Base-by-base conservation (phyloP, 2,797 vertebrate genomes). In the Rhinogobio ventralis region DNA sequence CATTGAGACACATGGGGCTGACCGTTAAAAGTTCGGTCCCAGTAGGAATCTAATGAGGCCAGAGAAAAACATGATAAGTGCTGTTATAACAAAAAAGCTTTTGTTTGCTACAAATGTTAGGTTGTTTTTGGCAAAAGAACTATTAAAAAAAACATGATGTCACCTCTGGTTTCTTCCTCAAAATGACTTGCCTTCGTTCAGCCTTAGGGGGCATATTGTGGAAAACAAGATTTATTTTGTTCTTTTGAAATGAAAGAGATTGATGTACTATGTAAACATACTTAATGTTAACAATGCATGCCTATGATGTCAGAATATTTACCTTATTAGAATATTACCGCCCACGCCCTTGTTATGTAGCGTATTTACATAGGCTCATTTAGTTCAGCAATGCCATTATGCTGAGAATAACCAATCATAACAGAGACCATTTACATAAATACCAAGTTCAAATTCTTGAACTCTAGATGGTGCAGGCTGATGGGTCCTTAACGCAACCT, bases 1-100 rank as follows among this genome's bases (percentile, higher is more conserved):
- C 72, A 64, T 23, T 69, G 30, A 86, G 78, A 86, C 82, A 73
- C 85, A 79, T 85, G 82, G 74, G 51, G 51, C 51, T 33, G 74
- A 62, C 25, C 66, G 19, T 15, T 60, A 57, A 78, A n/a, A 71
- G 51, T 78, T 79, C 7, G 53, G 49, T 71, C 75, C 67, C 74
- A 62, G 66, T 62, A 25, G 83, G 28, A 62, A 79, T 42, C 36
- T 79, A 79, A 84, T 79, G 67, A 85, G 42, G 68, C 25, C 28
- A 6, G 53, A 64, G 76, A 72, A 71, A 60, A 84, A 84, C 75
- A 84, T 25, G 55, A 72, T 60, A 57, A 46, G n/a, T 69, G 73
- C 73, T 76, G 81, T 60, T 69, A 78, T 46, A 45, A 69, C 28
- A 60, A 60, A 71, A 69, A 42, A 51, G 62, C 72, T 39, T 17